Percentiles rank a stretch among this genome's conserved stretches.
Conservation (phyloP, 2,797 vertebrate species). For the Atherinosoma microstoma region DNA sequence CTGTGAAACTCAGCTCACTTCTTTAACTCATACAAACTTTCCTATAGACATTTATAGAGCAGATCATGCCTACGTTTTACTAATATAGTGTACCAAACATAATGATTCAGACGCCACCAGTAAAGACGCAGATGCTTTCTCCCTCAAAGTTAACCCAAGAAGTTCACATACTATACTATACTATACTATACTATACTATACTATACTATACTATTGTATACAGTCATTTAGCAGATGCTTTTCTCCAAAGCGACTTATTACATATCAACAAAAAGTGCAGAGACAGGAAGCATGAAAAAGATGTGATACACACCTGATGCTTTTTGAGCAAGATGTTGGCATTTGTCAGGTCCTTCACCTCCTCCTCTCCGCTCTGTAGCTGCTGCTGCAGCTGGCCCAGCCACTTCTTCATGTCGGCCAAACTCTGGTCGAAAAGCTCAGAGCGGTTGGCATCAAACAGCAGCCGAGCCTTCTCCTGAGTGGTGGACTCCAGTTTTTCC, state of each 20-base stretch:
- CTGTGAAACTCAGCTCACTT: constrained; percentile 18
- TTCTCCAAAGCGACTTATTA: too few relatives aligned
- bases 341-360: constrained; percentile 91
- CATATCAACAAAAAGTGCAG: background rate
- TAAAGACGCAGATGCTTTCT: constrained; percentile 19
- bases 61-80: constrained; percentile 7
- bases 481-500: constrained; percentile 87
- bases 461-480: constrained; percentile 88
- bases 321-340: constrained; percentile 95
- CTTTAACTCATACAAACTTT: constrained; percentile 5
- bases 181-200: too few relatives aligned
- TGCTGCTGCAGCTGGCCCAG: constrained; percentile 88
- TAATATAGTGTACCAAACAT: background rate
- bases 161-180: background rate
- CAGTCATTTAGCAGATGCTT: too few relatives aligned
- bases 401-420: constrained; percentile 90
- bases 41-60: constrained; percentile 4
- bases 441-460: constrained; percentile 93
- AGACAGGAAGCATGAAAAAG: background rate
- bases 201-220: too few relatives aligned
- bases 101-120: constrained; percentile 9
- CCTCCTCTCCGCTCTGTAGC: constrained; percentile 85
- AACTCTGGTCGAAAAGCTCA: constrained; percentile 89
- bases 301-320: constrained; percentile 84
- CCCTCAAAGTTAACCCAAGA: constrained; percentile 16